Evolutionary conservation across 2,797 vertebrate species (phyloP).

Genomic region (Ammospiza maritima): DNA sequence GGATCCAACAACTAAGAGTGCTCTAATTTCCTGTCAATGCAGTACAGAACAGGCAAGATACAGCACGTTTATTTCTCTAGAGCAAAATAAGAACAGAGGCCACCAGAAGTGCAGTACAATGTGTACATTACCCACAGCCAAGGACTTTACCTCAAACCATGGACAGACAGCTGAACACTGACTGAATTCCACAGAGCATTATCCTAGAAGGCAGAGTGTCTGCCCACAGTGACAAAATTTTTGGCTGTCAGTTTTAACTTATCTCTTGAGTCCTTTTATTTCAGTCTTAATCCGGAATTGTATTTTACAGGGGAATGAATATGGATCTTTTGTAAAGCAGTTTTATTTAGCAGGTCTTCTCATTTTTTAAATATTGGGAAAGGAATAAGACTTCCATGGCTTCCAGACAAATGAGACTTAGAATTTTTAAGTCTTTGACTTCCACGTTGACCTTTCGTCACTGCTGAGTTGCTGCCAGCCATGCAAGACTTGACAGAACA

Average conservation of each 20-base stretch:
- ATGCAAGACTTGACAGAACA: constrained; percentile 58
- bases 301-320: background rate
- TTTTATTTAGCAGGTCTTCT: background rate
- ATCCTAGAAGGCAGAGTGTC: background rate
- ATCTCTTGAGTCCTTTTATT: background rate
- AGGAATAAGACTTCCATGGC: background rate
- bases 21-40: background rate
- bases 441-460: constrained; percentile 49
- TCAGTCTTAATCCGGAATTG: background rate
- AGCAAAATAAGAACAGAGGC: background rate
- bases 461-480: constrained; percentile 57
- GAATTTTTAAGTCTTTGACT: constrained; percentile 50
- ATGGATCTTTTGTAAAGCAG: background rate
- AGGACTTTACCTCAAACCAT: background rate
- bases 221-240: background rate
- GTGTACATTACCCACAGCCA: background rate
- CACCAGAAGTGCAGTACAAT: background rate
- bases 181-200: background rate
- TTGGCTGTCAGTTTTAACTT: background rate
- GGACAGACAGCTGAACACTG: background rate
- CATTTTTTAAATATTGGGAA: background rate
- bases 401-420: constrained; percentile 12
- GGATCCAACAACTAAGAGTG: background rate
- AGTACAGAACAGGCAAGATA: background rate
- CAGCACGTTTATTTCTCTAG: background rate